These are phyloP conservation scores for Seladonia tumulorum DNA, from an alignment of 2,888 invertebrate genomes.

Conservation along the genomic window DNA sequence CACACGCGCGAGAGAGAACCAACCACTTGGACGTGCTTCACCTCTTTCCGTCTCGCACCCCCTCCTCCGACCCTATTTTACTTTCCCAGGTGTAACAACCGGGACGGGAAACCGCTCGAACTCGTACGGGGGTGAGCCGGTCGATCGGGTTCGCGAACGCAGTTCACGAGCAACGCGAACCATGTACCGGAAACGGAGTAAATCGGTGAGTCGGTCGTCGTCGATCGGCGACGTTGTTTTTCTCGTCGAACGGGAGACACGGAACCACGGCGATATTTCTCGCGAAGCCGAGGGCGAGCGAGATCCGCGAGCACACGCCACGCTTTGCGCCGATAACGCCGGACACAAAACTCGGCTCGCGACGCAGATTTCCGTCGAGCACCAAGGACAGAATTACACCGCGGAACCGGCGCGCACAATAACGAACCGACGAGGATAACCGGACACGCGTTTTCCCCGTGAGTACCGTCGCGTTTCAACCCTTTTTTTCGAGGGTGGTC, in stretches of 20 bases:
- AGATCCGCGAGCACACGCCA: neutral
- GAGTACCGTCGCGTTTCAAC: conserved; percentile 44
- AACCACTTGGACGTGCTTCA: conserved; percentile 52
- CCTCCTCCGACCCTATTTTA: conserved; percentile 14
- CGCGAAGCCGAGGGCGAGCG: neutral
- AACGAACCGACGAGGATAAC: neutral
- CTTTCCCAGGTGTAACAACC: conserved; percentile 26
- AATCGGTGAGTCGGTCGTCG: neutral
- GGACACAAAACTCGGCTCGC: neutral
- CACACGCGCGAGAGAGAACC: conserved; percentile 29
- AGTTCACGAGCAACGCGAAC: neutral
- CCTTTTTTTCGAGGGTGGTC: conserved; percentile 68
- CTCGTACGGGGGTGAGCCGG: neutral
- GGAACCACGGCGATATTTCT: neutral
- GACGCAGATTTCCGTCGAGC: neutral
- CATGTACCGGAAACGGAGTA: neutral
- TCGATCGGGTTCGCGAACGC: conserved; percentile 1
- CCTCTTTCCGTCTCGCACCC: conserved; percentile 28
- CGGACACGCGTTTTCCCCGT: conserved; percentile 28
- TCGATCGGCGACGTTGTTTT: neutral
- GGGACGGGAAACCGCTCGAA: conserved; percentile 12
- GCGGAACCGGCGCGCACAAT: neutral
- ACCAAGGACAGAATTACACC: neutral
- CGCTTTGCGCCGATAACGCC: neutral
- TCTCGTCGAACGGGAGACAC: neutral